These are phyloP conservation scores for Achatina immaculata DNA, from an alignment of 1,140 invertebrate species.

Conservation along the genomic window DNA sequence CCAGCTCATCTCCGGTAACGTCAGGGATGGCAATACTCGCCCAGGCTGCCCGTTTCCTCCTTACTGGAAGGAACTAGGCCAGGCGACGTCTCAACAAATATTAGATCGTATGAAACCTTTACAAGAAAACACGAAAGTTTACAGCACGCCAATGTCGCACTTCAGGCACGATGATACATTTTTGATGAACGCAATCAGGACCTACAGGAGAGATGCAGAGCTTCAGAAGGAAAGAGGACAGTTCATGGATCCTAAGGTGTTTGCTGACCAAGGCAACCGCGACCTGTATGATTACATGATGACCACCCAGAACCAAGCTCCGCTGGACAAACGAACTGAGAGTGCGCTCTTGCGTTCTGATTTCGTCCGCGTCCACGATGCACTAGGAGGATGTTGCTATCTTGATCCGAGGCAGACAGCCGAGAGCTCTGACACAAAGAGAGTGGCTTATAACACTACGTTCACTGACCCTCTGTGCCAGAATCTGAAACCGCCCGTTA, in stretches of 20 bases:
- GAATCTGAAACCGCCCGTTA: neutral
- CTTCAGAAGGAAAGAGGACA: neutral
- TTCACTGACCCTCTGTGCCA: neutral
- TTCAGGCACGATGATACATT: neutral
- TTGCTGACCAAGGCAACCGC: neutral
- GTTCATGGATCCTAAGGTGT: neutral
- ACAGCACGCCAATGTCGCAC: conserved; percentile 13
- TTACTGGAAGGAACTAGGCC: neutral
- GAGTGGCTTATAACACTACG: neutral
- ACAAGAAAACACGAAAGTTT: neutral
- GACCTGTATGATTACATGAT: conserved; percentile 2
- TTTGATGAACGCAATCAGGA: neutral
- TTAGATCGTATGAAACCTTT: neutral
- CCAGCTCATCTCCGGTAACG: neutral
- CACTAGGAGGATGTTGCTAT: neutral
- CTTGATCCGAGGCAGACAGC: neutral
- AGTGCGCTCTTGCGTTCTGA: neutral
- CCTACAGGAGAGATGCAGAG: neutral
- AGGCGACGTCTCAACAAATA: neutral
- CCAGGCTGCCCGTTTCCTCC: neutral
- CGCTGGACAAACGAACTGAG: neutral
- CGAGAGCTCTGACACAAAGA: neutral
- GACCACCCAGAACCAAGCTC: neutral
- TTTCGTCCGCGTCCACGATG: neutral
- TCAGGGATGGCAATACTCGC: neutral